phyloP scores from a whole-genome alignment of 2,113 vertebrate genomes.

The Halichoerus grypus region DNA sequence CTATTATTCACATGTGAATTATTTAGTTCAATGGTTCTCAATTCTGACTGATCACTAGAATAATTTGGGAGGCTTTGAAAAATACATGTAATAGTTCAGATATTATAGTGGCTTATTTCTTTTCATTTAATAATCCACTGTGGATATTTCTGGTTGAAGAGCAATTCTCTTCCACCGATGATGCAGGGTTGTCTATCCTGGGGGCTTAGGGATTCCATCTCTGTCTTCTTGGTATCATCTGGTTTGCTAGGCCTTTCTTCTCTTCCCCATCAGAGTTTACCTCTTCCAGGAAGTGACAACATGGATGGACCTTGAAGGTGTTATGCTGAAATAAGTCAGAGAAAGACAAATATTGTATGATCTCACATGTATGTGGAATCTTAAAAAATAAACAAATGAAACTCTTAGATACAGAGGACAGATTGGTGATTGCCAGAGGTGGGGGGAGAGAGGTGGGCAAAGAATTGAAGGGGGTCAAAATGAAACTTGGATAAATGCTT shows the following conservation, averaged over 20 bases:
- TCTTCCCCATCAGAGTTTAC: not conserved
- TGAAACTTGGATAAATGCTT: not conserved
- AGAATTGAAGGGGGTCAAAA: not conserved
- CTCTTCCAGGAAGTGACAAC: not conserved
- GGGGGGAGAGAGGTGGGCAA: not conserved
- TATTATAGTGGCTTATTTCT: not conserved
- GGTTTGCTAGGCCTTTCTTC: not conserved
- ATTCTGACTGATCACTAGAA: not conserved
- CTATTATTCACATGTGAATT: not conserved
- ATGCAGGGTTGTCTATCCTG: not conserved
- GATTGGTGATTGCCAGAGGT: not conserved
- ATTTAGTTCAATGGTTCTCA: slow-evolving; percentile 28
- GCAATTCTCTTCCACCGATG: not conserved
- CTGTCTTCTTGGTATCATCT: not conserved
- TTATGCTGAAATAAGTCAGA: not conserved
- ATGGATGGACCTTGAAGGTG: not conserved
- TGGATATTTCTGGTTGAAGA: not conserved
- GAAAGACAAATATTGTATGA: not conserved
- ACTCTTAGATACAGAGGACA: not conserved
- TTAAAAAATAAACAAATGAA: not conserved
- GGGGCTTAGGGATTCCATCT: not conserved
- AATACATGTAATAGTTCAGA: not conserved
- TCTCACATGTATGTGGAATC: not conserved
- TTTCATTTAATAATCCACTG: not conserved
- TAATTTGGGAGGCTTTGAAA: not conserved